A percentile compares a stretch with the other conserved stretches of the same genome.
These are phyloP conservation scores for Rhinatrema bivittatum DNA, from an alignment of 2,797 vertebrate species.

Conservation along the genomic window DNA sequence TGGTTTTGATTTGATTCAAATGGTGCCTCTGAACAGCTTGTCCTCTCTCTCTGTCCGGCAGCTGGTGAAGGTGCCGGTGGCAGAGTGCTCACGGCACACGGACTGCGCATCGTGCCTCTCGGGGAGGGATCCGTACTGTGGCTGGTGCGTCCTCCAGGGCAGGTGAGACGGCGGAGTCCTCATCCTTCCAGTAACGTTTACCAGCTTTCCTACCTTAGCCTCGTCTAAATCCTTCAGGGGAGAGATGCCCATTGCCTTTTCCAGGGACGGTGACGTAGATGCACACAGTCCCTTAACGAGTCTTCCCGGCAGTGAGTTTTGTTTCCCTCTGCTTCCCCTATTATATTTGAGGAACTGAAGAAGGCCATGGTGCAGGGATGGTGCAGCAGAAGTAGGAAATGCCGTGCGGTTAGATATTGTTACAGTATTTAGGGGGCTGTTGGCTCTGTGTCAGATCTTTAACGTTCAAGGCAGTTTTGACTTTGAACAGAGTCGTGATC, in stretches of 20 bases:
- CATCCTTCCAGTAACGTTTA: too few relatives aligned
- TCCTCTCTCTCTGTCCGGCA: constrained; percentile 41
- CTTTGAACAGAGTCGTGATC: background rate
- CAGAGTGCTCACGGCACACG: constrained; percentile 75
- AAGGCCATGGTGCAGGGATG: too few relatives aligned
- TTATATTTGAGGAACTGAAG: too few relatives aligned
- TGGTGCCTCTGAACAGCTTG: too few relatives aligned
- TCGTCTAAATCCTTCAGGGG: constrained; percentile 1
- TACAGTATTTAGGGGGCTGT: background rate
- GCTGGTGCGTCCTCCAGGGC: constrained; percentile 93
- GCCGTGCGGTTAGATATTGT: too few relatives aligned
- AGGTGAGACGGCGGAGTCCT: constrained; percentile 63
- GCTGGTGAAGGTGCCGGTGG: constrained; percentile 85
- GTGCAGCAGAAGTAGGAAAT: too few relatives aligned
- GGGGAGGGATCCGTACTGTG: constrained; percentile 86
- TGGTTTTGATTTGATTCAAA: too few relatives aligned
- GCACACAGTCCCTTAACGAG: background rate
- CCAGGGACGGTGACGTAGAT: constrained; percentile 2
- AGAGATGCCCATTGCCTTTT: too few relatives aligned
- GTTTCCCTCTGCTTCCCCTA: too few relatives aligned
- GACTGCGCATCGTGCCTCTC: constrained; percentile 84
- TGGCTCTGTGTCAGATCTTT: background rate
- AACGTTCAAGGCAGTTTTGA: background rate
- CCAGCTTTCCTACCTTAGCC: too few relatives aligned
- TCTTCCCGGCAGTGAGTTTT: too few relatives aligned